phyloP scores from a whole-genome alignment of 2,888 invertebrate species.

The Amiota mariae region DNA sequence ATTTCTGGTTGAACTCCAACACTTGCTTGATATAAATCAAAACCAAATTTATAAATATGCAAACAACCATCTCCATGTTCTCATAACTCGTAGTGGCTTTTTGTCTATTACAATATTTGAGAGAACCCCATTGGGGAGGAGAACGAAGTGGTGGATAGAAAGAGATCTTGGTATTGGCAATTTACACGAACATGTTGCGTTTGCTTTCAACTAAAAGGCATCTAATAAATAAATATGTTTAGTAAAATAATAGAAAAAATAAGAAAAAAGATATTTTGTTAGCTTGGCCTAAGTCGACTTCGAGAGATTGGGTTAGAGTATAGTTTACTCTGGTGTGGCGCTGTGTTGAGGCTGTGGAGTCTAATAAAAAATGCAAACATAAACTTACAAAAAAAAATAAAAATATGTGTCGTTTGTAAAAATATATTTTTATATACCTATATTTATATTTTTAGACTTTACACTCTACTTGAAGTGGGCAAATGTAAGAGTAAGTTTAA shows the following conservation, averaged over 20 bases:
- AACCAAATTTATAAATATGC: not conserved
- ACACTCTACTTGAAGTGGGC: not conserved
- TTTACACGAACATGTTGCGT: not conserved
- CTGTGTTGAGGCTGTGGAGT: not conserved
- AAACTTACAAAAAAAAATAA: not conserved
- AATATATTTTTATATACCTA: not conserved
- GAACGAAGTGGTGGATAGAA: no score
- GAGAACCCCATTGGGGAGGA: no score
- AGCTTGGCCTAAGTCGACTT: no score
- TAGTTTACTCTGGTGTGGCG: not conserved
- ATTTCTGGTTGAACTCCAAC: not conserved
- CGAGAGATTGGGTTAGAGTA: no score
- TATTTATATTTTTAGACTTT: not conserved
- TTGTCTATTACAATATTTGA: no score
- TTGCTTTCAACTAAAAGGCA: not conserved
- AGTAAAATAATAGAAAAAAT: no score
- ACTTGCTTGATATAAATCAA: slow-evolving; percentile 3
- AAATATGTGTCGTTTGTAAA: not conserved
- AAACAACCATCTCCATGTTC: no score
- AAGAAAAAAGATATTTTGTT: no score
- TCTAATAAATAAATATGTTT: slow-evolving; percentile 4
- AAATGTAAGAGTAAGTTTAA: not conserved
- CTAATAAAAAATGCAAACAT: not conserved
- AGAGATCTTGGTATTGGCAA: not conserved
- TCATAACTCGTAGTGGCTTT: no score